Evolutionary conservation across 64 coral and sea anemone genomes (phyloP).

Genomic region (Actinia tenebrosa): DNA sequence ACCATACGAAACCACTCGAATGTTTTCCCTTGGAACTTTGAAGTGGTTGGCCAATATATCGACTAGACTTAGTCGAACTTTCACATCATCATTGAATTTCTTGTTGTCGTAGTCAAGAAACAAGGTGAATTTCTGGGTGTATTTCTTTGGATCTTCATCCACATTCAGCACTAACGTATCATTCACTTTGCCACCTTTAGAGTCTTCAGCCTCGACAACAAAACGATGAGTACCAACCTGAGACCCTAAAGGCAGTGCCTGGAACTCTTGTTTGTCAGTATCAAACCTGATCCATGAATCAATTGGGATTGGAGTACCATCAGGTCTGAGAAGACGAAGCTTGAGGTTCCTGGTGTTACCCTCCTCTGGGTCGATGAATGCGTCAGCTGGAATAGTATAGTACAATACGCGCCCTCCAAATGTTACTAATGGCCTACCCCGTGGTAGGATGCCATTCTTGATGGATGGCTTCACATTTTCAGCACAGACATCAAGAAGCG

Average conservation of each 20-base stretch:
- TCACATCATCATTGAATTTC: constrained; percentile 59
- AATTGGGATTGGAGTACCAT: background rate
- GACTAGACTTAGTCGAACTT: constrained; percentile 45
- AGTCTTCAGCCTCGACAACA: constrained; percentile 16
- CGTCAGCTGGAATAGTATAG: constrained; percentile 15
- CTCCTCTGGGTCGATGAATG: constrained; percentile 56
- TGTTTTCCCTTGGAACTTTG: constrained; percentile 44
- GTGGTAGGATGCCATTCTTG: background rate
- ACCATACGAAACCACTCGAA: constrained; percentile 53
- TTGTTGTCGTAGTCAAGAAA: constrained; percentile 31
- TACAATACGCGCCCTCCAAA: constrained; percentile 16
- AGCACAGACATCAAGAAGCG: background rate
- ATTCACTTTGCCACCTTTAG: constrained; percentile 8
- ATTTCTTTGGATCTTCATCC: background rate
- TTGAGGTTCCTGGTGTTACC: constrained; percentile 25
- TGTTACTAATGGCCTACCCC: background rate
- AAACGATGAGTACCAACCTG: constrained; percentile 27
- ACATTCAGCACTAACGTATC: constrained; percentile 24
- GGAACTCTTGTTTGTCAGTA: constrained; percentile 12
- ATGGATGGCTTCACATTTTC: background rate
- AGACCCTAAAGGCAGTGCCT: background rate
- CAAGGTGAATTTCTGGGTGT: constrained; percentile 30
- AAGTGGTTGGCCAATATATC: constrained; percentile 63
- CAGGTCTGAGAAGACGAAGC: background rate
- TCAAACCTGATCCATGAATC: constrained; percentile 41